Evolutionary conservation across 2,113 vertebrate species (phyloP).

Genomic region (Cromileptes altivelis): DNA sequence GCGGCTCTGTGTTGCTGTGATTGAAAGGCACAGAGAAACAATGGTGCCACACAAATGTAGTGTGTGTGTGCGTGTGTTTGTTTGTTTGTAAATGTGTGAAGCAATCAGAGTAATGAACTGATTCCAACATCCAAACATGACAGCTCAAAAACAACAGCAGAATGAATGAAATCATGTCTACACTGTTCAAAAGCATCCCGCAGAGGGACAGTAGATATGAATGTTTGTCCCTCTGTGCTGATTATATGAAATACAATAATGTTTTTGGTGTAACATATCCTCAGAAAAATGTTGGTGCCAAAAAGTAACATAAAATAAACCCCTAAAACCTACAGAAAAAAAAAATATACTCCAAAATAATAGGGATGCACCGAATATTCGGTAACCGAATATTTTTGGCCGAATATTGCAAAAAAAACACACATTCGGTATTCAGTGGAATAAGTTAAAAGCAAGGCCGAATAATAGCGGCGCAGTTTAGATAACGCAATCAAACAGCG

Average conservation of each 20-base stretch:
- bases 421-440: no score
- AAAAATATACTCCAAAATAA: neutral
- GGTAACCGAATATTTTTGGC: no score
- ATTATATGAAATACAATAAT: neutral
- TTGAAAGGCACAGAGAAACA: slow-evolving; percentile 49
- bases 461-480: no score
- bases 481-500: no score
- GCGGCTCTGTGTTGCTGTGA: slow-evolving; percentile 6
- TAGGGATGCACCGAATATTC: no score
- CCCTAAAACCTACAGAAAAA: neutral
- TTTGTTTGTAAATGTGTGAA: slow-evolving; percentile 25
- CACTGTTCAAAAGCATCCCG: slow-evolving; percentile 26
- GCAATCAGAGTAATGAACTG: slow-evolving; percentile 5
- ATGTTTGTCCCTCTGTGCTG: slow-evolving; percentile 56
- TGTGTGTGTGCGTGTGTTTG: neutral
- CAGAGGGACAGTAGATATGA: neutral
- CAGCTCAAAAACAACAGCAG: slow-evolving; percentile 40
- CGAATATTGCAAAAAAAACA: no score
- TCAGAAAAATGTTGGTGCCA: neutral
- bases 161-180: slow-evolving; percentile 38
- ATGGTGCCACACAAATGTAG: neutral
- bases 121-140: slow-evolving; percentile 18
- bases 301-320: neutral
- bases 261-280: neutral
- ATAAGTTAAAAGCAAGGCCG: no score